Evolutionary conservation across 2,888 invertebrate species (phyloP).

Genomic region (Philaethria dido): DNA sequence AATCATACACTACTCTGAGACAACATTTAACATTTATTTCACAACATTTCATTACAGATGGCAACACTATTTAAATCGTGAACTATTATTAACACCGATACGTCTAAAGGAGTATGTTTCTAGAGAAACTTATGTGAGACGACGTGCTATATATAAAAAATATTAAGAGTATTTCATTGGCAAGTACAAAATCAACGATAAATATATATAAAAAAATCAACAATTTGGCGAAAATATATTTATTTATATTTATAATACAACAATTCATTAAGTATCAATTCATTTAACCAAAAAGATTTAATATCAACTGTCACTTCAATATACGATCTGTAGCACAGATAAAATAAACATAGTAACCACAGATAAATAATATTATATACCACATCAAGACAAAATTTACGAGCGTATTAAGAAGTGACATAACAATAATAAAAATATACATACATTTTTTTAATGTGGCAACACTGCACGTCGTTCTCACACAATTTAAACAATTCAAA

Average conservation of each 20-base stretch:
- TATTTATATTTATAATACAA: not conserved
- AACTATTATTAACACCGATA: slow-evolving; percentile 79
- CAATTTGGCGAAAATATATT: slow-evolving; percentile 2
- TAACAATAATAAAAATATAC: not conserved
- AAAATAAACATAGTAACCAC: not conserved
- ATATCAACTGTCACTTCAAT: slow-evolving; percentile 5
- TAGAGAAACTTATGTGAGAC: slow-evolving; percentile 56
- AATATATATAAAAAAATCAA: not conserved
- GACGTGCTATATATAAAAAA: slow-evolving; percentile 48
- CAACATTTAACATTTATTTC: slow-evolving; percentile 79
- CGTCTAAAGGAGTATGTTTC: slow-evolving; percentile 72
- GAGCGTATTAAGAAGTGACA: slow-evolving; percentile 2
- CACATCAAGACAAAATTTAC: not conserved
- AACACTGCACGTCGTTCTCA: slow-evolving; percentile 42
- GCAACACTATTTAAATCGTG: slow-evolving; percentile 65
- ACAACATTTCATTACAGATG: slow-evolving; percentile 78
- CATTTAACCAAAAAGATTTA: not conserved
- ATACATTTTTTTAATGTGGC: slow-evolving; percentile 21
- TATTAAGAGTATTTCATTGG: slow-evolving; percentile 31
- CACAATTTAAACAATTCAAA: slow-evolving; percentile 61
- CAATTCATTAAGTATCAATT: slow-evolving; percentile 8
- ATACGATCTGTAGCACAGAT: not conserved
- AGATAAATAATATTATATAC: not conserved
- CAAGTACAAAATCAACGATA: slow-evolving; percentile 24
- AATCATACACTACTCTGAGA: slow-evolving; percentile 65